Conservation (phyloP, 2,797 vertebrate genomes). For the Lates japonicus region DNA sequence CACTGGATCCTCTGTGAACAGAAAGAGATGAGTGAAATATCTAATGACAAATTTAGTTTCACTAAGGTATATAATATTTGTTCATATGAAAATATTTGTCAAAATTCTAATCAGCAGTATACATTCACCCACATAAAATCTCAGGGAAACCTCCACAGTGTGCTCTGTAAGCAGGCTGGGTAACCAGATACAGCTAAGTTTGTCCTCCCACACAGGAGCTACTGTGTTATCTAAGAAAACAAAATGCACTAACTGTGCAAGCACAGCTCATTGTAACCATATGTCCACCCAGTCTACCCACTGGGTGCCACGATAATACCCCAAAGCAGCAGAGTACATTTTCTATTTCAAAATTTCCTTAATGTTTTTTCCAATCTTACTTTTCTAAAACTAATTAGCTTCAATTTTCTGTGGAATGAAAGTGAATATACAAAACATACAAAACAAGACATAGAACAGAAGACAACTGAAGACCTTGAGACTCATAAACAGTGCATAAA, state of each 20-base stretch:
- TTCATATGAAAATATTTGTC: background rate
- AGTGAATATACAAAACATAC: background rate
- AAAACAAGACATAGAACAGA: background rate
- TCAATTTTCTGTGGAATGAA: background rate
- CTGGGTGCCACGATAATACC: background rate
- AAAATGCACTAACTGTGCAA: background rate
- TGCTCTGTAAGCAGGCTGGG: background rate
- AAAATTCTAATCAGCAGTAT: slow-evolving; percentile 1
- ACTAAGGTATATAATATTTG: background rate
- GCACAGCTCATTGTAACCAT: background rate
- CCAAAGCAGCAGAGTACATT: slow-evolving; percentile 3
- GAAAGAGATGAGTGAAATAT: background rate
- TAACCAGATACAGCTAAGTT: background rate
- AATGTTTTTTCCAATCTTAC: too few species aligned
- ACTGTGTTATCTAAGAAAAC: background rate
- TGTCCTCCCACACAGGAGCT: slow-evolving; percentile 17
- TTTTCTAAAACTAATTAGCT: background rate
- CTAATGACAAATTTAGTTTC: background rate
- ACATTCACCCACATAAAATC: background rate
- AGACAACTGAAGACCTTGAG: background rate
- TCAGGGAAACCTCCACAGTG: background rate
- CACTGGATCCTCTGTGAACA: slow-evolving; percentile 90
- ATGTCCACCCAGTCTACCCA: background rate
- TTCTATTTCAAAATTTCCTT: background rate
- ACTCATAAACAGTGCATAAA: background rate